Percentiles rank a stretch among this genome's conserved stretches.
These are phyloP conservation scores for Zygaena filipendulae DNA, from an alignment of 2,888 invertebrate genomes.

Conservation along the genomic window DNA sequence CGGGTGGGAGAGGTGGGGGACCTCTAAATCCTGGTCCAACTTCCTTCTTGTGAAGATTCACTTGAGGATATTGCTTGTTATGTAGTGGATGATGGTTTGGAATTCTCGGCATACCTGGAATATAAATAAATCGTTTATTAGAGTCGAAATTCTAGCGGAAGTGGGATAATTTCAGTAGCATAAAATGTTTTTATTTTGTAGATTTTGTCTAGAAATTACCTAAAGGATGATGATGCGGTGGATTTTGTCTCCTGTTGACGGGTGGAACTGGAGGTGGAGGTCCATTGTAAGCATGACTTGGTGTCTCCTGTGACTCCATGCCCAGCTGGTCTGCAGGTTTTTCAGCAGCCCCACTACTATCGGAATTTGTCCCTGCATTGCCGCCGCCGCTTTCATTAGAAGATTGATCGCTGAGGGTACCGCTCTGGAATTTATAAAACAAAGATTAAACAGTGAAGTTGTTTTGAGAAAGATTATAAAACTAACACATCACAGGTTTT, in stretches of 20 bases:
- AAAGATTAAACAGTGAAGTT: slow-evolving; percentile 12
- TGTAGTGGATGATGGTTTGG: slow-evolving; percentile 62
- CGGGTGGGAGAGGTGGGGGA: slow-evolving; percentile 71
- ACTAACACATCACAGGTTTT: neutral
- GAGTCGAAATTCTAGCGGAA: slow-evolving; percentile 1
- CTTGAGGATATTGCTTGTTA: slow-evolving; percentile 53
- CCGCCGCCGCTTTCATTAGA: slow-evolving; percentile 62
- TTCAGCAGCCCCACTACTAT: slow-evolving; percentile 67
- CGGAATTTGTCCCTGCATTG: slow-evolving; percentile 64
- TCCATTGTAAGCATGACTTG: slow-evolving; percentile 60
- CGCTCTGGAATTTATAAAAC: slow-evolving; percentile 36
- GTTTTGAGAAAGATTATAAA: slow-evolving; percentile 10
- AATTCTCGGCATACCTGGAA: slow-evolving; percentile 59
- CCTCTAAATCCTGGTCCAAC: slow-evolving; percentile 76
- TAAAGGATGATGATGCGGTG: slow-evolving; percentile 67
- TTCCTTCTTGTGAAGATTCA: slow-evolving; percentile 58
- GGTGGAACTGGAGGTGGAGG: slow-evolving; percentile 70
- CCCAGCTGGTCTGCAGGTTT: slow-evolving; percentile 75
- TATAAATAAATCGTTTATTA: neutral
- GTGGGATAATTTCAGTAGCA: too few relatives aligned
- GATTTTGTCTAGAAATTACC: slow-evolving; percentile 27
- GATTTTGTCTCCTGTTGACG: slow-evolving; percentile 79
- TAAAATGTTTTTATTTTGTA: neutral
- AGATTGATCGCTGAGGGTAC: slow-evolving; percentile 48
- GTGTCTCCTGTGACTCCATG: slow-evolving; percentile 74